Evolutionary conservation across 2,888 invertebrate species (phyloP).

Genomic region (Stegana nigrithorax): DNA sequence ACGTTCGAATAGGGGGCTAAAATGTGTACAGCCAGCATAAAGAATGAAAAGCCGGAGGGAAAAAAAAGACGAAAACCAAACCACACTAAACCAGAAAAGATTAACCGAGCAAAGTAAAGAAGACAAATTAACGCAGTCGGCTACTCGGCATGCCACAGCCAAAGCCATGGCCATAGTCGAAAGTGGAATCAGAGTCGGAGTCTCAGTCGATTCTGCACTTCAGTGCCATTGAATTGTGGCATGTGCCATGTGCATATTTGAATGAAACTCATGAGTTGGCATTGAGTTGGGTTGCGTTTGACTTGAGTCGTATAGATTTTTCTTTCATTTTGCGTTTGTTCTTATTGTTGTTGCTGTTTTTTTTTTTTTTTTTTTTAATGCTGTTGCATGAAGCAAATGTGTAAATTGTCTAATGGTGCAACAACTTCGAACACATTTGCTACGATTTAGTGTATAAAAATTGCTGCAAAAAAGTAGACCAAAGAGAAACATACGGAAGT

Average conservation of each 20-base stretch:
- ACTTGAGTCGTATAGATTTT: neutral
- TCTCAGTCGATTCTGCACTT: neutral
- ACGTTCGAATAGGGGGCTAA: neutral
- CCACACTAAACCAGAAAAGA: neutral
- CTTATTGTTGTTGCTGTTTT: neutral
- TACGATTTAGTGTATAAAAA: neutral
- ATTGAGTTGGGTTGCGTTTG: neutral
- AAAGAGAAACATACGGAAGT: neutral
- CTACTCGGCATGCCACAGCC: neutral
- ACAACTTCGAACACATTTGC: neutral
- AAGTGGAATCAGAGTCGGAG: neutral
- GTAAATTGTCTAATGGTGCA: conserved; percentile 10
- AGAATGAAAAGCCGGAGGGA: neutral
- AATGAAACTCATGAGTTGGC: neutral
- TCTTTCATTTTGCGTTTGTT: too few relatives aligned
- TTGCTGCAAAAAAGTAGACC: neutral
- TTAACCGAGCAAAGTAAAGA: neutral
- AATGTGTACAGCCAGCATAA: neutral
- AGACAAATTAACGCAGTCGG: conserved; percentile 12
- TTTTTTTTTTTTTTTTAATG: neutral
- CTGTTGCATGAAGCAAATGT: neutral
- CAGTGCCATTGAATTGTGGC: neutral
- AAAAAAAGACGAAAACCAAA: neutral
- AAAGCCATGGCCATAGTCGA: too few relatives aligned
- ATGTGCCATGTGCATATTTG: neutral